Evolutionary conservation across 1,140 invertebrate species (phyloP), one percentile per base, ranked within the genome.

Genomic region (Meloidogyne chitwoodi): DNA sequence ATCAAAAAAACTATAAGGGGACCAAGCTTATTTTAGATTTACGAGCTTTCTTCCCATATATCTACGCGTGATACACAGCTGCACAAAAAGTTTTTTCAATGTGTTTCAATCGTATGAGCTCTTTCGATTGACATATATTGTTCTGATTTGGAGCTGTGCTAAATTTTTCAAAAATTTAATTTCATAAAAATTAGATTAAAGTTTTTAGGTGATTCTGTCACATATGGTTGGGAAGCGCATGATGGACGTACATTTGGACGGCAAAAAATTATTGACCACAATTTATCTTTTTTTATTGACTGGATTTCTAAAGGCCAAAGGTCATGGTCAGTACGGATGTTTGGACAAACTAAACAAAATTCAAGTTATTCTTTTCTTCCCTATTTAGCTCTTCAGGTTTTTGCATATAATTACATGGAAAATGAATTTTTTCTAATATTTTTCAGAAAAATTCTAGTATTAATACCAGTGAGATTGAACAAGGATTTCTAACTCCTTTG

Each of bases 181-280:
- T 31, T 31, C 29, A 31, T 31, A 31, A 31, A 31, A 11, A 31
- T 68, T 34, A 14, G 24, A 22, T 22, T 12, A 6, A 26, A 29
- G 56, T 26, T 77, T 74, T 72, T 38, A 81, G 83, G 79, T 41
- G 84, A 84, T 61, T 90, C 91, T 80, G 88, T 98, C 26, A 89
- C 92, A 68, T 93, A 92, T 88, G 92, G 92, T 0, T 99, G 96
- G 96, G 87, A 92, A 2, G 91, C 93, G 78, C 95, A 98, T 87
- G 94, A 99, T 89, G 95, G 95, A 0, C 89, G 90, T 29, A 92
- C 91, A 66, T 98, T 98, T 90, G 96, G 96, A 2, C 89, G 93
- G 56, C 96, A 99, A 88, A 91, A 93, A 81, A 93, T 98, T 74
- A 87, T 91, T 19, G 95, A 99, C 85, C 90, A 29, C 11, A 29